Base-by-base conservation (phyloP, 2,113 vertebrate species). In the Anarhynchus alexandrinus region DNA sequence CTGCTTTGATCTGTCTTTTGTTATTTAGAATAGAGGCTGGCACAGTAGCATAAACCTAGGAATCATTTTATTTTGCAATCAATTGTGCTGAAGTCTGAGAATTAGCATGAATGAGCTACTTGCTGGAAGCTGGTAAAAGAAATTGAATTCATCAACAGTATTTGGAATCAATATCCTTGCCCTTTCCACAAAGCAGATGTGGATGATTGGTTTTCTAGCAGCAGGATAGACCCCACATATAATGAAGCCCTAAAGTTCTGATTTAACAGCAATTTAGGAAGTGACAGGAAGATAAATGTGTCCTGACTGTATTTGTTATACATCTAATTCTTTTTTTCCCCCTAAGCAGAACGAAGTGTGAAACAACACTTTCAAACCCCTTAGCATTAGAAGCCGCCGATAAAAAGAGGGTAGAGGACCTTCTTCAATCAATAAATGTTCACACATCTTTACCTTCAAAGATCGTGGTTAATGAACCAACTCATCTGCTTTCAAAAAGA, bases 331-430 rank as follows among this genome's bases (percentile, higher is more conserved):
- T 51, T 71, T 76, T n/a, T 86, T 52, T 25, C 5, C 26, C 18
- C 34, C 6, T 27, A 19, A 88, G 66, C 57, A 98, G 98, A 97
- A 62, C 51, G 54, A 97, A 98, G 38, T 95, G 98, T 90, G 69
- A 98, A 92, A 97, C 95, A 91, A 99, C 98, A 5, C 98, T 98
- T 92, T 98, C 97, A 88, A 99, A 99, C 84, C 98, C 98, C 25
- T 67, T 98, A 88, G 98, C 98, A 47, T 82, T 98, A 25, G 98
- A 98, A 85, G 94, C 98, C 64, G 97, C 93, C 40, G 96, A 99
- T 87, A 96, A 97, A 93, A 98, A 97, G 93, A 98, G 94, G 74
- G 97, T 98, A 58, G 98, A 99, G 91, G 98, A 98, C 87, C 95
- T 99, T 80, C 96, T 98, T 81, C 97, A 15, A 65, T 98, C 96